Conservation (phyloP, 2,888 invertebrate species). For the Nematopogon swammerdamellus region DNA sequence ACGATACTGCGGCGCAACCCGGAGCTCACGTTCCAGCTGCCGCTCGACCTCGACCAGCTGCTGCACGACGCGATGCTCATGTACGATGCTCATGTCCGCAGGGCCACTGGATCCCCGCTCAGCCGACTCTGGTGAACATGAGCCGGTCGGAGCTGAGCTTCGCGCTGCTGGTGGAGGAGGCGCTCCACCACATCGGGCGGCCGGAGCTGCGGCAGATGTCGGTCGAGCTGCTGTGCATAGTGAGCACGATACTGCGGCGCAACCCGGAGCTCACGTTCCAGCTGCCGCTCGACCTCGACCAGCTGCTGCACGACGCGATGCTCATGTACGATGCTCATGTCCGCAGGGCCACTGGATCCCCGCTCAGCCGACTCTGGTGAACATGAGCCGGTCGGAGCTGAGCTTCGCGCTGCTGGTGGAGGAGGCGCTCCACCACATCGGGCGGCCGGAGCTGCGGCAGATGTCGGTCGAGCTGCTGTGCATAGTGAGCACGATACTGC, state of each 20-base stretch:
- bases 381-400: conserved; percentile 96
- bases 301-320: conserved; percentile 79
- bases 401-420: conserved; percentile 94
- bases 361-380: conserved; percentile 90
- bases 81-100: no score
- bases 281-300: conserved; percentile 77
- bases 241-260: conserved; percentile 88
- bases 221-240: conserved; percentile 79
- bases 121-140: conserved; percentile 94
- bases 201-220: conserved; percentile 68
- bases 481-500: conserved; percentile 90
- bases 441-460: conserved; percentile 64
- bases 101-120: conserved; percentile 83
- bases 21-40: conserved; percentile 82
- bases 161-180: conserved; percentile 88
- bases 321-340: conserved; percentile 81
- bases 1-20: conserved; percentile 94
- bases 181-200: conserved; percentile 61
- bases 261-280: conserved; percentile 93
- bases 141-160: conserved; percentile 95
- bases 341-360: conserved; percentile 77
- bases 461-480: conserved; percentile 73
- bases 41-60: conserved; percentile 77
- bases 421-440: conserved; percentile 67
- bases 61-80: conserved; percentile 82